These are phyloP conservation scores for Bicyclus anynana DNA, from an alignment of 1,140 invertebrate genomes.

Conservation along the genomic window DNA sequence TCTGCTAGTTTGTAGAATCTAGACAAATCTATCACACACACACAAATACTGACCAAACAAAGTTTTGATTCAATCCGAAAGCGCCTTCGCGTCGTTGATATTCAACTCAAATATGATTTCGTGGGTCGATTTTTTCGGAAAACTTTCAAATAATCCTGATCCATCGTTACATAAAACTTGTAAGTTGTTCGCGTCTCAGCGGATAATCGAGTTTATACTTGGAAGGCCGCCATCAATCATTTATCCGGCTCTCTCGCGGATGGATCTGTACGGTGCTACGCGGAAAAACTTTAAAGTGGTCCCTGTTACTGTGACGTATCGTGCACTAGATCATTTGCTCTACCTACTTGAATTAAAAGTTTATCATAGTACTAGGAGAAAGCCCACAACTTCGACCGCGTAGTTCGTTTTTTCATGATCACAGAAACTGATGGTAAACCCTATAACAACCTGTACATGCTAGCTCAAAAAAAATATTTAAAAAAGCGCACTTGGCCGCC, in stretches of 20 bases:
- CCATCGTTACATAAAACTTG: constrained; percentile 76
- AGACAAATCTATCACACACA: neutral
- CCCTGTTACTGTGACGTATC: constrained; percentile 63
- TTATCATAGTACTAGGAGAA: constrained; percentile 14
- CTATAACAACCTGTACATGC: too few species aligned
- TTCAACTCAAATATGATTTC: constrained; percentile 72
- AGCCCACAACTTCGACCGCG: too few species aligned
- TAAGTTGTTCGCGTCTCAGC: constrained; percentile 73
- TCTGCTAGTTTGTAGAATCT: neutral
- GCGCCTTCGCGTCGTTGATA: constrained; percentile 43
- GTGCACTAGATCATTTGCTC: constrained; percentile 44
- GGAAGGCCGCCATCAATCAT: constrained; percentile 73
- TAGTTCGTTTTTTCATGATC: too few species aligned
- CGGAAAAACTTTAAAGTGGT: constrained; percentile 71
- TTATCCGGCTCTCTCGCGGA: constrained; percentile 58
- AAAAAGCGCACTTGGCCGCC: too few species aligned
- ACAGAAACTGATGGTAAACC: too few species aligned
- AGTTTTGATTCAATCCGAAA: constrained; percentile 19
- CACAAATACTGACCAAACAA: neutral
- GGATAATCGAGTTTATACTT: constrained; percentile 77
- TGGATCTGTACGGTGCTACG: constrained; percentile 50
- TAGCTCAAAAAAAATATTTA: too few species aligned
- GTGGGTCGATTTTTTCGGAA: constrained; percentile 63
- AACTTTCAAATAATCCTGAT: constrained; percentile 72
- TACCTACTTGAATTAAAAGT: constrained; percentile 41